Conservation (phyloP, 2,888 invertebrate species). For the Thymelicus acteon region DNA sequence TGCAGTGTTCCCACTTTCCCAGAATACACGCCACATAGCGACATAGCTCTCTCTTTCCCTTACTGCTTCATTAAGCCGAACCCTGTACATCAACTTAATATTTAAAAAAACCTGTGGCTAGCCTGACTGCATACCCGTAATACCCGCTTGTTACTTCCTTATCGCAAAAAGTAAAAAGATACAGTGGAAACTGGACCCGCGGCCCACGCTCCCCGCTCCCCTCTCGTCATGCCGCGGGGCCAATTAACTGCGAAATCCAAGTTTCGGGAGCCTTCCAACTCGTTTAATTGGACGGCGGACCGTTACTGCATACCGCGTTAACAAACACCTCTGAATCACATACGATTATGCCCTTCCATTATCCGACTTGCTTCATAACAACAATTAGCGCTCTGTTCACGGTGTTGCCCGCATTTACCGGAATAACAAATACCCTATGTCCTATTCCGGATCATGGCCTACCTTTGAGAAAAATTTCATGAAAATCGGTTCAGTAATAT, state of each 20-base stretch:
- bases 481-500: too few relatives aligned
- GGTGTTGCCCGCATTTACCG: too few relatives aligned
- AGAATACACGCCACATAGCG: too few relatives aligned
- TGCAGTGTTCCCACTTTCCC: too few relatives aligned
- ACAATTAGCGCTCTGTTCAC: too few relatives aligned
- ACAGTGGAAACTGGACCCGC: constrained; percentile 1
- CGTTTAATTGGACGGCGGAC: constrained; percentile 49
- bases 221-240: constrained; percentile 33
- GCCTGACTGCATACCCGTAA: background rate
- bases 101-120: background rate
- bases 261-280: constrained; percentile 47
- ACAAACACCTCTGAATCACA: constrained; percentile 49
- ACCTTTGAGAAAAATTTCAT: too few relatives aligned
- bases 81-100: background rate
- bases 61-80: background rate
- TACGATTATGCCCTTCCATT: background rate
- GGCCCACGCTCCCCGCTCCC: background rate
- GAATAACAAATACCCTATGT: too few relatives aligned
- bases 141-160: constrained; percentile 6
- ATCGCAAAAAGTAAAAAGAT: constrained; percentile 3
- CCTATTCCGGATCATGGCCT: too few relatives aligned
- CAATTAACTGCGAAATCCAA: constrained; percentile 61
- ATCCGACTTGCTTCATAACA: background rate
- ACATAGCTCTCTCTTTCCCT: too few relatives aligned
- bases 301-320: constrained; percentile 53